Conservation (phyloP, 2,888 invertebrate genomes). For the Drosophila infuscata region DNA sequence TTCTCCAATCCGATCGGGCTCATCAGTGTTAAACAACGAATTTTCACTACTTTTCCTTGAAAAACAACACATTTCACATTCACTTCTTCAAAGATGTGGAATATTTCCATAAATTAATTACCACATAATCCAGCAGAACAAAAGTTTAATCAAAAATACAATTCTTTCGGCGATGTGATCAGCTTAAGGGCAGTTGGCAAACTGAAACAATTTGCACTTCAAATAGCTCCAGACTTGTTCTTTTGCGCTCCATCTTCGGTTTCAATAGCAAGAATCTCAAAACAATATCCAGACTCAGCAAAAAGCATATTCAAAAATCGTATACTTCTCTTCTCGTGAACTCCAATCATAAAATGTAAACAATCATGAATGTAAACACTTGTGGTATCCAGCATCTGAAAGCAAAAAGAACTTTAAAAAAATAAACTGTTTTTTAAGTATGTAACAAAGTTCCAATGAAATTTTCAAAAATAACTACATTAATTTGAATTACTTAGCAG, state of each 20-base stretch:
- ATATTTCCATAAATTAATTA: constrained; percentile 8
- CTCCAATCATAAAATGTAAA: not conserved
- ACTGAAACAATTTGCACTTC: constrained; percentile 36
- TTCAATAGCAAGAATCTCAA: constrained; percentile 9
- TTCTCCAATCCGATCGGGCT: not conserved
- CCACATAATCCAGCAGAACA: constrained; percentile 29
- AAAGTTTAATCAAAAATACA: not conserved
- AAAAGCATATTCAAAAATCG: constrained; percentile 14
- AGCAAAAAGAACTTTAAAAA: not conserved
- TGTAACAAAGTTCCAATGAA: not conserved
- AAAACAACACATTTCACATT: not conserved
- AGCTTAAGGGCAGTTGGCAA: constrained; percentile 25
- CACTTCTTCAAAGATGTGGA: not conserved
- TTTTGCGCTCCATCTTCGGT: constrained; percentile 1
- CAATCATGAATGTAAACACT: not conserved
- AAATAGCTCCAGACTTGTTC: not conserved
- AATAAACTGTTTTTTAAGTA: too few species aligned
- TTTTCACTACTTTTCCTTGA: constrained; percentile 40
- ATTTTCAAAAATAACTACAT: not conserved
- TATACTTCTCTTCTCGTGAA: not conserved
- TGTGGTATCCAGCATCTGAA: not conserved
- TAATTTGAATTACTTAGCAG: too few species aligned
- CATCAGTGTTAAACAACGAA: constrained; percentile 22
- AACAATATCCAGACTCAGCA: constrained; percentile 39
- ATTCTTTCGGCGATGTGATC: constrained; percentile 21